phyloP scores from a whole-genome alignment of 2,888 invertebrate genomes.

The Tiliacea citrago region DNA sequence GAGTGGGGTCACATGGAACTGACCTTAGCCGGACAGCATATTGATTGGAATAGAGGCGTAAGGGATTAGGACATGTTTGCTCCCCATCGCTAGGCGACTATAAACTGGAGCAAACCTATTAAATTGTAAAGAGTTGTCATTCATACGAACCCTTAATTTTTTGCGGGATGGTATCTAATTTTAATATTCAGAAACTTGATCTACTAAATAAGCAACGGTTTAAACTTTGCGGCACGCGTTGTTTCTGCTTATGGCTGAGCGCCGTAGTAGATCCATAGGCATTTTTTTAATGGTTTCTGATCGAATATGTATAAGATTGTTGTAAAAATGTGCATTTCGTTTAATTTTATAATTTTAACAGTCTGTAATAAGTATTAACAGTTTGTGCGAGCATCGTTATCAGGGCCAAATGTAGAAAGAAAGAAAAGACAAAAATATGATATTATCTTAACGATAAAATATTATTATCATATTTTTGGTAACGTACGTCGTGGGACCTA shows the following conservation, averaged over 20 bases:
- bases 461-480: too few species aligned
- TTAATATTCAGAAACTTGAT: slow-evolving; percentile 5
- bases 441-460: too few species aligned
- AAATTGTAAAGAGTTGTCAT: slow-evolving; percentile 38
- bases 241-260: background rate
- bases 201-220: background rate
- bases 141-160: slow-evolving; percentile 18
- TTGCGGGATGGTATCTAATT: background rate
- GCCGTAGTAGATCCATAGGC: background rate
- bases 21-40: slow-evolving; percentile 68
- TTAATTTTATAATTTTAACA: background rate
- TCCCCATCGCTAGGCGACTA: slow-evolving; percentile 82
- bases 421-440: background rate
- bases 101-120: slow-evolving; percentile 66
- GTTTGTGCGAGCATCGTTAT: too few species aligned
- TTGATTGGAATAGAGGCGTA: slow-evolving; percentile 75
- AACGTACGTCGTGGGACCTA: too few species aligned
- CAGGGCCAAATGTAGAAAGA: background rate
- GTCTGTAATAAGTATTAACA: background rate
- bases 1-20: slow-evolving; percentile 22
- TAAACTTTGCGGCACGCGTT: background rate
- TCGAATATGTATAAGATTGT: too few species aligned
- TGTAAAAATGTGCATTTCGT: too few species aligned
- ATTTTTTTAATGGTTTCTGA: background rate
- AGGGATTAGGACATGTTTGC: slow-evolving; percentile 80